Conservation (phyloP, 1,140 invertebrate species). For the Penaeus japonicus region DNA sequence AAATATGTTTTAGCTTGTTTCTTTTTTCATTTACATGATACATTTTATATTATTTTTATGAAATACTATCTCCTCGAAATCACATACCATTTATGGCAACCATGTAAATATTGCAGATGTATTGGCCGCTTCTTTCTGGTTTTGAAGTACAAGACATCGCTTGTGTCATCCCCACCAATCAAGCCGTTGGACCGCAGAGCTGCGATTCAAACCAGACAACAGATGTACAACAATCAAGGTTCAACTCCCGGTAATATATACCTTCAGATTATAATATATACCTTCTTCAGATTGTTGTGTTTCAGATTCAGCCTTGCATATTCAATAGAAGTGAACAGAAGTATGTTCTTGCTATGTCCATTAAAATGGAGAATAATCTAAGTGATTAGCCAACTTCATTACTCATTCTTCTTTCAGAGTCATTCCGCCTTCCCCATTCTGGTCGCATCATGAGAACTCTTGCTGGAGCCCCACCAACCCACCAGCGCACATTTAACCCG, state of each 20-base stretch:
- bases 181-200: conserved; percentile 35
- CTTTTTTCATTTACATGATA: neutral
- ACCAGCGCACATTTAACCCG: conserved; percentile 46
- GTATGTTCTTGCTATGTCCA: too few species aligned
- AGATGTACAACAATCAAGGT: neutral
- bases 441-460: conserved; percentile 52
- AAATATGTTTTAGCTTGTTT: neutral
- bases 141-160: neutral
- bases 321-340: too few species aligned
- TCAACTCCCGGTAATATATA: conserved; percentile 8
- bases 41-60: neutral
- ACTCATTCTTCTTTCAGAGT: neutral
- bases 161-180: conserved; percentile 43
- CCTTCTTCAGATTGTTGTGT: too few species aligned
- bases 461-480: conserved; percentile 49
- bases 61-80: neutral
- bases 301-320: neutral
- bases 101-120: conserved; percentile 26
- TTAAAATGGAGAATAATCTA: neutral
- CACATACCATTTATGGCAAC: too few species aligned
- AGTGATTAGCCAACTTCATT: neutral
- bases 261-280: too few species aligned
- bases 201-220: neutral
- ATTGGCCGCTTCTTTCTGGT: conserved; percentile 35
- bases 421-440: conserved; percentile 18